Conservation (phyloP, 35 echinoderm and acorn worm species). For the Apostichopus californicus region DNA sequence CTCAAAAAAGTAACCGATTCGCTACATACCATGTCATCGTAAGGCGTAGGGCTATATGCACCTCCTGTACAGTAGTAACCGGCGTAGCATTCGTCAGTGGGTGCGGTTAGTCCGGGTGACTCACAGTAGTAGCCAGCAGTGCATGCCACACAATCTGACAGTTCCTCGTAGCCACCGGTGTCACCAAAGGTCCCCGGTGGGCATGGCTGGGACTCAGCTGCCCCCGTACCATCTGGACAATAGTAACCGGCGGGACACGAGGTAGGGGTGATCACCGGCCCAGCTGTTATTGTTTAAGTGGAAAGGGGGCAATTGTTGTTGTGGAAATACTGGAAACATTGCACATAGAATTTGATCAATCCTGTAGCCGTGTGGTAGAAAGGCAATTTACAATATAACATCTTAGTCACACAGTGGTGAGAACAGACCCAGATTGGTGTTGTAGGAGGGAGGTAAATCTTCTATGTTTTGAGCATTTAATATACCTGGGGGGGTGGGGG, state of each 20-base stretch:
- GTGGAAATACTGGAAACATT: too few species aligned
- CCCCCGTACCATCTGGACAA: conserved; percentile 81
- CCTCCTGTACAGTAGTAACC: conserved; percentile 94
- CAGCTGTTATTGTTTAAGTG: conserved; percentile 40
- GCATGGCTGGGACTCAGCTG: conserved; percentile 70
- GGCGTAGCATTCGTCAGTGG: conserved; percentile 91
- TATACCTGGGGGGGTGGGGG: too few species aligned
- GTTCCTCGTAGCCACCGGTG: conserved; percentile 43
- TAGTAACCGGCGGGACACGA: conserved; percentile 90
- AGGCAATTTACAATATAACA: too few species aligned
- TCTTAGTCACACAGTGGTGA: too few species aligned
- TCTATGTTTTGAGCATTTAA: too few species aligned
- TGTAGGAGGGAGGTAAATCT: too few species aligned
- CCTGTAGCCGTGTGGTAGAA: too few species aligned
- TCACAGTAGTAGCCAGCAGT: conserved; percentile 88
- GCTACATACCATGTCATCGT: conserved; percentile 85
- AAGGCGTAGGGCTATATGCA: conserved; percentile 81
- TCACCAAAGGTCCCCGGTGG: conserved; percentile 86
- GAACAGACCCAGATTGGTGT: too few species aligned
- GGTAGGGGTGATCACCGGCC: conserved; percentile 69
- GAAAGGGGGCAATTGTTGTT: neutral
- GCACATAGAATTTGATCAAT: too few species aligned
- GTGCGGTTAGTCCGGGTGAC: conserved; percentile 66
- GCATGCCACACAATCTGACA: conserved; percentile 78
- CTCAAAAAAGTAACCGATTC: too few species aligned